Base-by-base conservation (phyloP, 2,113 vertebrate genomes). In the Copsychus sechellarum region DNA sequence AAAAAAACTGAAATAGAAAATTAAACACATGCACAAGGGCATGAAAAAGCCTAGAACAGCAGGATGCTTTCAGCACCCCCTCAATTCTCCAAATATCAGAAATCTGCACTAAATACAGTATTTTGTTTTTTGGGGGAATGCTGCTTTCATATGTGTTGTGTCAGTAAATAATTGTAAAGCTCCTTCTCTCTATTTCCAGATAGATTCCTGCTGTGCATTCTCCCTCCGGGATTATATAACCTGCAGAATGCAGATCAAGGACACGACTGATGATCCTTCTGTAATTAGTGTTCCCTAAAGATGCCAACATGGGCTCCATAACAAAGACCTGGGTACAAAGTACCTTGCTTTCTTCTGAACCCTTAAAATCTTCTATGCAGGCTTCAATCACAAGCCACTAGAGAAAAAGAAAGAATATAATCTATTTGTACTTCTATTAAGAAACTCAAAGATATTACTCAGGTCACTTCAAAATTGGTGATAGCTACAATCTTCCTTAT, bases 201-300 rank as follows among this genome's bases (percentile, higher is more conserved):
- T 7, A 50, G 54, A 62, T 77, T 61, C 47, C 56, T 50, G 64
- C 80, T 70, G 57, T 23, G 31, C 4, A 3, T 40, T 69, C 65
- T 50, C 50, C 81, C 47, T 51, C 82, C 67, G 42, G 67, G 19
- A 58, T 90, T 74, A 66, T 9, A 47, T 7, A 77, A 62, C 34
- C 67, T 47, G 34, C 0, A 0, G 82, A 88, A 92, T 33, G 69
- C 60, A 74, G 86, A 78, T 67, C 64, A 88, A 93, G 91, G 88
- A 71, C 69, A 71, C 0, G 0, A 69, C 74, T 45, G 66, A 87
- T 43, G 60, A 90, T 64, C 64, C 56, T 66, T 48, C 69, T 64
- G 82, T 81, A 92, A 86, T 70, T 80, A 90, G 79, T 88, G 67
- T n/a, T 93, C 81, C 43, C 71, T 77, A 77, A 88, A 43, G 74